Conservation (phyloP, 2,797 vertebrate genomes). For the Buceros bicornis region DNA sequence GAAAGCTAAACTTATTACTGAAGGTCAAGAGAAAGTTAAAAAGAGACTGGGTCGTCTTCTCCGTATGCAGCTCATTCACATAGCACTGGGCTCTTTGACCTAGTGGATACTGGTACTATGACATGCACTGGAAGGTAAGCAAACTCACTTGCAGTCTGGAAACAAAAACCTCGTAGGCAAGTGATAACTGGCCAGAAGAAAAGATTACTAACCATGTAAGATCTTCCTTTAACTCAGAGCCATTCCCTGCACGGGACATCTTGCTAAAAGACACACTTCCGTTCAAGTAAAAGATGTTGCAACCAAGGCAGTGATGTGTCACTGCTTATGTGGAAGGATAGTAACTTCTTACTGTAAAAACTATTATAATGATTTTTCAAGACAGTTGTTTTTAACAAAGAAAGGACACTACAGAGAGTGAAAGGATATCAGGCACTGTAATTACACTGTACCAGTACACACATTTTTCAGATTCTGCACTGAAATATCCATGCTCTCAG, state of each 20-base stretch:
- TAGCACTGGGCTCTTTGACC: neutral
- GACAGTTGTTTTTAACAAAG: neutral
- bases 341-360: neutral
- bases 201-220: neutral
- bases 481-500: accelerated
- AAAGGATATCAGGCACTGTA: neutral
- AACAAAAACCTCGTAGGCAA: neutral
- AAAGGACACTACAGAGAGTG: neutral
- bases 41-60: neutral
- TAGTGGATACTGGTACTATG: neutral
- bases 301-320: neutral
- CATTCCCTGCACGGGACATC: neutral
- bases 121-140: neutral
- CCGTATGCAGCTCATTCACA: neutral
- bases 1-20: constrained; percentile 3
- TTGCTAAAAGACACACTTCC: neutral
- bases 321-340: neutral
- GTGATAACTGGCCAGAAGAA: neutral
- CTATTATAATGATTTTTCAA: neutral
- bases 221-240: neutral
- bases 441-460: neutral
- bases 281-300: neutral
- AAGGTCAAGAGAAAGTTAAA: constrained; percentile 12
- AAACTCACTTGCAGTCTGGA: neutral
- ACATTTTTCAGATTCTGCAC: neutral